phyloP scores from a whole-genome alignment of 2,797 vertebrate species.

The Peromyscus aztecus region DNA sequence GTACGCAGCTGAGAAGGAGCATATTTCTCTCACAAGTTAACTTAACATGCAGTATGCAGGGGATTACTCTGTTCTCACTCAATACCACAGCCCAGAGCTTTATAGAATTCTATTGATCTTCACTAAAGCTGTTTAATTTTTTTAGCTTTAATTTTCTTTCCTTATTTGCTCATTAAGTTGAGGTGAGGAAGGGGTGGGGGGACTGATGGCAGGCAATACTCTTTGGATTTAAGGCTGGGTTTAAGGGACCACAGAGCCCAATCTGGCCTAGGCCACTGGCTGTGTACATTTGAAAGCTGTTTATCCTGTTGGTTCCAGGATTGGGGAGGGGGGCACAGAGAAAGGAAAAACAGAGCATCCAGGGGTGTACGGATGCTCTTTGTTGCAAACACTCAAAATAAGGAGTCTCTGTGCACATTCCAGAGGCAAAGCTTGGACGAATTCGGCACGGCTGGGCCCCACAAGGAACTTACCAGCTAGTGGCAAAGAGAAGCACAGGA shows the following conservation, averaged over 20 bases:
- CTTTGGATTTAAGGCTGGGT: constrained; percentile 75
- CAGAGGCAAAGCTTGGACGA: background rate
- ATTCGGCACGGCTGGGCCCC: background rate
- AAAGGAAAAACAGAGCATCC: background rate
- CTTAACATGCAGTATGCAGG: constrained; percentile 86
- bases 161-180: constrained; percentile 88
- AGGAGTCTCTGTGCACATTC: background rate
- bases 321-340: background rate
- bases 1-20: constrained; percentile 81
- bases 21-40: constrained; percentile 89
- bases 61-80: constrained; percentile 87
- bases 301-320: background rate
- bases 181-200: constrained; percentile 67
- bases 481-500: background rate
- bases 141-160: constrained; percentile 90
- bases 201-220: constrained; percentile 61
- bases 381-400: background rate
- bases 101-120: constrained; percentile 87
- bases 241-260: constrained; percentile 61
- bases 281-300: background rate
- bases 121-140: constrained; percentile 88
- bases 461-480: background rate
- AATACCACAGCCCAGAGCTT: constrained; percentile 86
- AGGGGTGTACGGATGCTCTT: background rate
- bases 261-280: background rate